A percentile compares a stretch with the other conserved stretches of the same genome.
Evolutionary conservation across 2,113 vertebrate species (phyloP).

Genomic region (Ceuthmochares aereus): DNA sequence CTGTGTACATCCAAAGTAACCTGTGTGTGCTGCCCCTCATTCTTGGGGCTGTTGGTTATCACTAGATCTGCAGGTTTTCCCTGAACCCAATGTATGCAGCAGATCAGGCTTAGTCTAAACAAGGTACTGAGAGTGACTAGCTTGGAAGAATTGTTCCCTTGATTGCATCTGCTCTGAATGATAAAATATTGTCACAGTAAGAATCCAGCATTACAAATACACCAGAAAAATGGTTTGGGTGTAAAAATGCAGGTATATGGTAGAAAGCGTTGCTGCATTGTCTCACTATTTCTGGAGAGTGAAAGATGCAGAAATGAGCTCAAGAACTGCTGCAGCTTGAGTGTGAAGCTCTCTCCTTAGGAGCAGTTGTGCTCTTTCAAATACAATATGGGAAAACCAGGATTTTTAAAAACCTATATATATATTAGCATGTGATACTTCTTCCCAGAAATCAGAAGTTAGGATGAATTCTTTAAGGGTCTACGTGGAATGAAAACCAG

Average conservation of each 20-base stretch:
- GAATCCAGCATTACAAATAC: not conserved
- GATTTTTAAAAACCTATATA: not conserved
- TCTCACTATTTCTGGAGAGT: not conserved
- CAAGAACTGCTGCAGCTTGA: not conserved
- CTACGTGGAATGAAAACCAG: slow-evolving; percentile 31
- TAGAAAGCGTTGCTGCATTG: not conserved
- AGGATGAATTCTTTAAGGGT: slow-evolving; percentile 3
- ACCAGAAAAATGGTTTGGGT: not conserved
- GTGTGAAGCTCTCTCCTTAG: not conserved
- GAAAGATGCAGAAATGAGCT: not conserved
- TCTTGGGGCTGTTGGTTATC: not conserved
- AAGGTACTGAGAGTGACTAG: not conserved
- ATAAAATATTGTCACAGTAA: not conserved
- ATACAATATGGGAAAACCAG: not conserved
- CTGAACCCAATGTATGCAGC: fast-evolving
- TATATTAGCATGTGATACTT: not conserved
- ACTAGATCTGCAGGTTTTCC: not conserved
- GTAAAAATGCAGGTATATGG: not conserved
- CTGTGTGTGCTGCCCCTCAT: not conserved
- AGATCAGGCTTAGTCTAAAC: not conserved
- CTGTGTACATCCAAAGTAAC: not conserved
- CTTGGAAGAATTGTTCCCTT: not conserved
- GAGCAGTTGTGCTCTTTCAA: not conserved
- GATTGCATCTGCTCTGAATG: not conserved
- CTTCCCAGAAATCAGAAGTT: not conserved